Percentiles rank a stretch among this genome's conserved stretches.
phyloP scores from a whole-genome alignment of 2,797 vertebrate genomes.

The Todus mexicanus region DNA sequence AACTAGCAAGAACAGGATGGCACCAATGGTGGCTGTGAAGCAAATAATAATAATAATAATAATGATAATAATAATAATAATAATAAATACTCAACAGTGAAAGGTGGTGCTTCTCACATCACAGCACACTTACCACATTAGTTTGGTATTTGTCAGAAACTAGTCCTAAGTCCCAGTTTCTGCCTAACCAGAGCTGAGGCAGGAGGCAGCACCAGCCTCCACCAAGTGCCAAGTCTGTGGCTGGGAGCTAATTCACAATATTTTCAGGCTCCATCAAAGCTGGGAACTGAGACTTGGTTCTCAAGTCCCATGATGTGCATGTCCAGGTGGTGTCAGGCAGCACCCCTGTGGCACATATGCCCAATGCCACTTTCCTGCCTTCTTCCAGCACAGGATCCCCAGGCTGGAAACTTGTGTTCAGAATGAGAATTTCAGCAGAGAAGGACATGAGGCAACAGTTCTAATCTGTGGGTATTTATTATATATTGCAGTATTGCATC shows the following conservation, averaged over 20 bases:
- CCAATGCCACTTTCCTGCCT: accelerated
- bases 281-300: neutral
- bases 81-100: no score
- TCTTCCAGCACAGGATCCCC: neutral
- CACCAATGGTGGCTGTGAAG: neutral
- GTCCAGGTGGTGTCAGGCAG: neutral
- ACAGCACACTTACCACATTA: neutral
- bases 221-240: neutral
- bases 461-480: neutral
- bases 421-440: neutral
- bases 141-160: neutral
- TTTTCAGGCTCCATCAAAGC: neutral
- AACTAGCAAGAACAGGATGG: neutral
- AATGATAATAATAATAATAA: neutral
- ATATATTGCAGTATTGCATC: no score
- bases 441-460: neutral
- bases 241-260: neutral
- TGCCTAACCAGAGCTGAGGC: neutral
- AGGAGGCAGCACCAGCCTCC: neutral
- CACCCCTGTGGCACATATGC: neutral
- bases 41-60: neutral
- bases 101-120: neutral
- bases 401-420: neutral
- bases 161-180: neutral
- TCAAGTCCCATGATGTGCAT: accelerated